Base-by-base conservation (phyloP, 2,113 vertebrate species). In the Perccottus glenii region DNA sequence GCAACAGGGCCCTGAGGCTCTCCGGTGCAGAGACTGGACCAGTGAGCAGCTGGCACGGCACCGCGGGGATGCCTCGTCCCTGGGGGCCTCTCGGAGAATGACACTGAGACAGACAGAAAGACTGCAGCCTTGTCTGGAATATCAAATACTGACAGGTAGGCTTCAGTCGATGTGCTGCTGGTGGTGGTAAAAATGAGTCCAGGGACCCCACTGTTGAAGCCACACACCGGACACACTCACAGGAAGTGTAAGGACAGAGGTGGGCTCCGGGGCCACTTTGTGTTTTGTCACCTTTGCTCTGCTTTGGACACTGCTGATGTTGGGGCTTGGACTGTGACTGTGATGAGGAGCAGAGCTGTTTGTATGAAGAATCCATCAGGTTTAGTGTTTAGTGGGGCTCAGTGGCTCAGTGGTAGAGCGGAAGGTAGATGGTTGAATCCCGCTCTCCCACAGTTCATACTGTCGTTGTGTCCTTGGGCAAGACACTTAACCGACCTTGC, bases 31-130 rank as follows among this genome's bases (percentile, higher is more conserved):
- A 80, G 75, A 80, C 85, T 88, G 85, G 85, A 88, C 88, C 88
- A 89, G 80, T 87, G 85, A 90, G 89, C 88, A 87, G 88, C 86
- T 89, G 86, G 87, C 86, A 84, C 79, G 75, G 77, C 80, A 80
- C 75, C 49, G 14, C 32, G 50, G 82, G 78, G 86, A 85, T 82
- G 85, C 67, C 70, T 83, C 77, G 71, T 87, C 90, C 87, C 86
- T 64, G 60, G 90, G 86, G 86, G 82, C 73, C 11, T 57, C 65
- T 61, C 60, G 66, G 60, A 78, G 75, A 83, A 75, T 85, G 88
- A 86, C 84, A 87, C 73, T 67, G 64, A 89, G 86, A 88, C 85
- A 90, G 88, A 88, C 77, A 84, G 83, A 59, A 70, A 82, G 82
- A 82, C 79, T 70, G 45, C 73, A 15, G 77, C 71, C 60, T 73